Evolutionary conservation across 2,113 vertebrate species (phyloP).

Genomic region (Collichthys lucidus): DNA sequence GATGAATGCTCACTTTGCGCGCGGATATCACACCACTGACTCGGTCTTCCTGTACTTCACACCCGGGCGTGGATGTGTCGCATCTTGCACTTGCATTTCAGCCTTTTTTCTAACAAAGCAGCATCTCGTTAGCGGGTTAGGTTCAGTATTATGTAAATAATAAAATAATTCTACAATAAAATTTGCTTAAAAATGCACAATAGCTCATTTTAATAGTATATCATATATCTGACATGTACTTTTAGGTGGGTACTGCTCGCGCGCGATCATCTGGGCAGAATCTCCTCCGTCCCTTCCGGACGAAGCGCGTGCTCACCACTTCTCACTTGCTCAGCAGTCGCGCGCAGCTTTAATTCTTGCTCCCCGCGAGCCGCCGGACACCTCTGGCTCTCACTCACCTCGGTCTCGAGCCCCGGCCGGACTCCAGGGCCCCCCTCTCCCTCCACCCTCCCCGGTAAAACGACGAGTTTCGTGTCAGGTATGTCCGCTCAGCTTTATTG

Average conservation of each 20-base stretch:
- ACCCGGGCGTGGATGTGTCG: not conserved
- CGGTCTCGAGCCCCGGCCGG: not conserved
- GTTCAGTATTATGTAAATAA: not conserved
- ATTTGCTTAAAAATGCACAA: too few species aligned
- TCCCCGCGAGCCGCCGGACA: constrained; percentile 10
- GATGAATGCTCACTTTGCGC: not conserved
- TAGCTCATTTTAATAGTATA: too few species aligned
- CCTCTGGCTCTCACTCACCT: not conserved
- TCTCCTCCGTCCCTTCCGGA: constrained; percentile 61
- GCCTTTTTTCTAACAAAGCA: too few species aligned
- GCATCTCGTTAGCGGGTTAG: not conserved
- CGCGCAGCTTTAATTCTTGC: constrained; percentile 32
- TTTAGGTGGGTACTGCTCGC: not conserved
- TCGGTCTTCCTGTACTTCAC: constrained; percentile 64
- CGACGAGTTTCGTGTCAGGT: constrained; percentile 33
- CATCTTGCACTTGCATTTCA: not conserved
- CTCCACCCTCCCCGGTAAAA: not conserved
- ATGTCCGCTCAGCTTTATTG: constrained; percentile 8
- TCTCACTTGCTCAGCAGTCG: constrained; percentile 17
- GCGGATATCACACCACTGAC: constrained; percentile 59
- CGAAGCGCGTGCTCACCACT: constrained; percentile 45
- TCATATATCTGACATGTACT: too few species aligned
- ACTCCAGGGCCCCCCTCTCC: not conserved
- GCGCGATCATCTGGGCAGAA: constrained; percentile 44
- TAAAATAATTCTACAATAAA: too few species aligned